phyloP scores from a whole-genome alignment of 2,888 invertebrate genomes.

The Sylvicola cinctus region DNA sequence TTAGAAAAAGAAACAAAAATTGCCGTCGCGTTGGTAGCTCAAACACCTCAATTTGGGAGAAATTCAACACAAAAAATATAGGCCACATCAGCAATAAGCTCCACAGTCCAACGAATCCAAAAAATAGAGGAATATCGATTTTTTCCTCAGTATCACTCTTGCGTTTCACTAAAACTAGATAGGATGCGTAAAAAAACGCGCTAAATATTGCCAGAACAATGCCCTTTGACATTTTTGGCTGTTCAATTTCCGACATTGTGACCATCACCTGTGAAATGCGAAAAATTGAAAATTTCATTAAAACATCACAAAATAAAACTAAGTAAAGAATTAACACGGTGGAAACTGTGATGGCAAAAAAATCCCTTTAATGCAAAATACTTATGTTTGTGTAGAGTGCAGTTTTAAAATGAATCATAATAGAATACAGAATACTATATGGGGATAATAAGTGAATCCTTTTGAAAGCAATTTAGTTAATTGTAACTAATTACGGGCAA shows the following conservation, averaged over 20 bases:
- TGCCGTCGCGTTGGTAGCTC: conserved; percentile 68
- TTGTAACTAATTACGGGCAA: no score
- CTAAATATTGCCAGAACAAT: conserved; percentile 66
- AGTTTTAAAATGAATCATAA: no score
- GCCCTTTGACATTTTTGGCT: conserved; percentile 51
- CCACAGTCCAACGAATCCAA: conserved; percentile 88
- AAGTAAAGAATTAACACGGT: background rate
- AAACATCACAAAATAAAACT: background rate
- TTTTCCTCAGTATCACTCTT: conserved; percentile 83
- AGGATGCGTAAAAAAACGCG: conserved; percentile 75
- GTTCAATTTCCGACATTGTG: conserved; percentile 51
- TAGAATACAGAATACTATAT: no score
- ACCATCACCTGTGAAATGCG: conserved; percentile 40
- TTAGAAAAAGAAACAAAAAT: conserved; percentile 58
- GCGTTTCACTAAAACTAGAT: conserved; percentile 68
- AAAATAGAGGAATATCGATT: conserved; percentile 86
- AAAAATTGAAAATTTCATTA: conserved; percentile 6
- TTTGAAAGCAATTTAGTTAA: no score
- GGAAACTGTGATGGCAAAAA: background rate
- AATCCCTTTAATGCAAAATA: no score
- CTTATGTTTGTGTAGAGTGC: no score
- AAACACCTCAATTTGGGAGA: conserved; percentile 60
- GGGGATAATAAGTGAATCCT: no score
- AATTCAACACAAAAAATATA: conserved; percentile 69
- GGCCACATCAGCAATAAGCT: conserved; percentile 79